Percentiles rank a stretch among this genome's conserved stretches.
Evolutionary conservation across 1,140 invertebrate genomes (phyloP).

Genomic region (Chironomus striatipennis): DNA sequence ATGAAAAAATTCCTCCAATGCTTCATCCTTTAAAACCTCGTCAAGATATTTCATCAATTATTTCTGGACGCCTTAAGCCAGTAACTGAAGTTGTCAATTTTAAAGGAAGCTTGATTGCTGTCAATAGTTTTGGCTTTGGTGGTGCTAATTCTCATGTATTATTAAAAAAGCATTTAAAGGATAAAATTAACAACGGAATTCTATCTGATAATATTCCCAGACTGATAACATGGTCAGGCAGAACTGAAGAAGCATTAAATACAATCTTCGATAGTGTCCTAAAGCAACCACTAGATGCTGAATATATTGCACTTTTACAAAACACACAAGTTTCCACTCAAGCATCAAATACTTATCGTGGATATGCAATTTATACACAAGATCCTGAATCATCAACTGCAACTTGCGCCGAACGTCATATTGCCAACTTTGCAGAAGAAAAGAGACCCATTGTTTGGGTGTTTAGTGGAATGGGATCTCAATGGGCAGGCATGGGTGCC

Average conservation of each 20-base stretch:
- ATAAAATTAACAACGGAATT: slow-evolving; percentile 45
- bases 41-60: slow-evolving; percentile 75
- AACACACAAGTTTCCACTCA: slow-evolving; percentile 60
- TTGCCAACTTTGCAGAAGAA: slow-evolving; percentile 43
- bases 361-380: slow-evolving; percentile 46
- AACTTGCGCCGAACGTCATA: slow-evolving; percentile 42
- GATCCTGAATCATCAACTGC: too few species aligned
- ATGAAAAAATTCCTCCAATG: slow-evolving; percentile 77
- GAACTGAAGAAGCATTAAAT: too few species aligned
- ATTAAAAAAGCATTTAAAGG: slow-evolving; percentile 67
- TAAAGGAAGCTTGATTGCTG: slow-evolving; percentile 73
- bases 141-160: slow-evolving; percentile 92
- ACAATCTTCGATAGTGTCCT: slow-evolving; percentile 55
- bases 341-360: slow-evolving; percentile 62
- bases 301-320: slow-evolving; percentile 63
- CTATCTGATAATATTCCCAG: slow-evolving; percentile 51
- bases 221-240: slow-evolving; percentile 71
- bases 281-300: slow-evolving; percentile 55
- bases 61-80: slow-evolving; percentile 79
- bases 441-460: too few species aligned
- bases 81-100: slow-evolving; percentile 69
- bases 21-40: slow-evolving; percentile 84
- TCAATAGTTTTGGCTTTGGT: slow-evolving; percentile 97
- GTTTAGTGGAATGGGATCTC: too few species aligned
- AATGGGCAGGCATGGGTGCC: too few species aligned